phyloP scores from a whole-genome alignment of 2,113 vertebrate species.

The Crotalus helleri region DNA sequence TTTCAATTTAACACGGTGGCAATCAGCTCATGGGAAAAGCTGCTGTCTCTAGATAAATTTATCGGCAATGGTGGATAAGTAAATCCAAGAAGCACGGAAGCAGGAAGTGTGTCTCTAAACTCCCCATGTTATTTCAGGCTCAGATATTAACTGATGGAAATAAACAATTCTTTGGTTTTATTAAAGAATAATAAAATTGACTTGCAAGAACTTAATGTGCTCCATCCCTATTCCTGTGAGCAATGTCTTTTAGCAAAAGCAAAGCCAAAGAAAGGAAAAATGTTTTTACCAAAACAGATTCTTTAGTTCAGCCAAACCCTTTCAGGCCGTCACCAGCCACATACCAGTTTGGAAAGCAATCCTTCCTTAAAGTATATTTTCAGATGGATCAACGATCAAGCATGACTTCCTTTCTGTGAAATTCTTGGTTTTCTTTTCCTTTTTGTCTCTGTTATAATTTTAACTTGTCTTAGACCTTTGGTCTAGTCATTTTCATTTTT shows the following conservation, averaged over 20 bases:
- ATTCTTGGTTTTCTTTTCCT: background rate
- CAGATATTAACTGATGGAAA: background rate
- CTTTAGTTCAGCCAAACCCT: background rate
- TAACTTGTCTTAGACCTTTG: background rate
- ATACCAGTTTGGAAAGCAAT: conserved; percentile 22
- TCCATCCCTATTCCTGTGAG: conserved; percentile 18
- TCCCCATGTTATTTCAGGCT: background rate
- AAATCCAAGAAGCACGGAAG: background rate
- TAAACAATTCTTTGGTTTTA: conserved; percentile 22
- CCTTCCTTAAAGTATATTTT: conserved; percentile 27
- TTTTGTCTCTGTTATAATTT: background rate
- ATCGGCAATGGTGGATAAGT: background rate
- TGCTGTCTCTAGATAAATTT: background rate
- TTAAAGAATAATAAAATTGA: conserved; percentile 25
- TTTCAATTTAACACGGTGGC: background rate
- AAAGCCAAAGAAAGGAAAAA: background rate
- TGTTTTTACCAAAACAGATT: conserved; percentile 20
- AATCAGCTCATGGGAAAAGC: background rate
- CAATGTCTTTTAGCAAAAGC: background rate
- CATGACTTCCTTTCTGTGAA: conserved; percentile 17
- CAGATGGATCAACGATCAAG: conserved; percentile 19
- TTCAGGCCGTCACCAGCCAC: conserved; percentile 23
- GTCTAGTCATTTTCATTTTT: background rate
- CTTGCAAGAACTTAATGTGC: background rate
- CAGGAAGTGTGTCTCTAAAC: background rate